Percentiles rank a stretch among this genome's conserved stretches.
Conservation (phyloP, 2,888 invertebrate species). For the Graphium colonna region DNA sequence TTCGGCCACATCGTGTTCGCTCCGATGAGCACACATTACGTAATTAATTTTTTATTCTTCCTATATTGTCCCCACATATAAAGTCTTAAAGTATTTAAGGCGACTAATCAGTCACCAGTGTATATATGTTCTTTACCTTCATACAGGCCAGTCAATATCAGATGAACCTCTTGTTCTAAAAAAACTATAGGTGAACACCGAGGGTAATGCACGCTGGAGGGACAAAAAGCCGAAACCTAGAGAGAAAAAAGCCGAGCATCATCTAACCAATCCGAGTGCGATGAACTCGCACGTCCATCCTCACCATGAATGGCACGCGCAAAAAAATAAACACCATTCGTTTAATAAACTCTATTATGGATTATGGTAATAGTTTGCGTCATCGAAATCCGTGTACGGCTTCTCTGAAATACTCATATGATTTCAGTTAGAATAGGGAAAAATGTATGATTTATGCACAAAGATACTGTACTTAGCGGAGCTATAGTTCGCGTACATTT, state of each 20-base stretch:
- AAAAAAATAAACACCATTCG: constrained; percentile 38
- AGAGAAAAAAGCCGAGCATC: constrained; percentile 56
- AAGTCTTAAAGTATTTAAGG: too few relatives aligned
- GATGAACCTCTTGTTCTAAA: not conserved
- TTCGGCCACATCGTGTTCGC: too few relatives aligned
- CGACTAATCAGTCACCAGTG: too few relatives aligned
- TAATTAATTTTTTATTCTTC: too few relatives aligned
- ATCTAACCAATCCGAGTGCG: constrained; percentile 64
- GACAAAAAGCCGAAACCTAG: constrained; percentile 51
- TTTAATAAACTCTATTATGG: constrained; percentile 31
- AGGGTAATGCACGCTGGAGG: constrained; percentile 65
- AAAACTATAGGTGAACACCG: constrained; percentile 29
- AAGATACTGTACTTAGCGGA: too few relatives aligned
- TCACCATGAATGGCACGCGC: constrained; percentile 40
- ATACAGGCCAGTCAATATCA: too few relatives aligned
- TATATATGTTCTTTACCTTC: too few relatives aligned
- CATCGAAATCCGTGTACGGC: constrained; percentile 22
- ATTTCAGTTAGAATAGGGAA: too few relatives aligned
- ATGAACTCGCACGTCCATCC: constrained; percentile 56
- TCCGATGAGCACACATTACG: too few relatives aligned
- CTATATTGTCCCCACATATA: too few relatives aligned
- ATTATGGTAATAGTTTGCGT: constrained; percentile 29
- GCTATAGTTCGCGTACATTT: too few relatives aligned
- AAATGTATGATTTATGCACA: too few relatives aligned
- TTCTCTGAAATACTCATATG: not conserved